Base-by-base conservation (phyloP, 2,888 invertebrate genomes). In the Bellardia bayeri region DNA sequence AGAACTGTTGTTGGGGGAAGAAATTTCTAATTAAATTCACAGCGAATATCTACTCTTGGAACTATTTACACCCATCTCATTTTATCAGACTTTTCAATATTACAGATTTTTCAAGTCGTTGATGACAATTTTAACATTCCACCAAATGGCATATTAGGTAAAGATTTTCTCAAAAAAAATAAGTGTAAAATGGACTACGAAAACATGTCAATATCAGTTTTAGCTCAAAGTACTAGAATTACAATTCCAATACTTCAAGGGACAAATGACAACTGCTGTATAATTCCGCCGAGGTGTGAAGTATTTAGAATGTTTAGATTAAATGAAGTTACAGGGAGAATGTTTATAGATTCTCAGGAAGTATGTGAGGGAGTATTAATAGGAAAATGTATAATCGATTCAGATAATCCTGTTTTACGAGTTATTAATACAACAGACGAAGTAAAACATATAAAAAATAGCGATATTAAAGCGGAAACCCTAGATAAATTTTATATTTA, bases 331-430 rank as follows among this genome's bases (percentile, higher is more conserved):
- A 23, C 30, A 16, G 79, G 61, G 49, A 56, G 42, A 8, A 56
- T 68, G 56, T 78, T 78, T 51, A 33, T 78, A 33, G 78, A 79
- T 16, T 68, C 69, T 1, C 79, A 79, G 14, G 69, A 79, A 11
- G 16, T 79, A n/a, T 49, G 13, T 3, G 7, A 58, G 1, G 14
- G 61, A 49, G 45, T 74, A 2, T 61, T 63, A 16, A 61, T 61
- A n/a, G 49, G 42, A 40, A 14, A 72, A 58, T 40, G 72, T 3
- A 58, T 72, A 14, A 45, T 74, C 42, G 45, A 58, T 63, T 74
- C 45, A 0, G n/a, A 56, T 2, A 61, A 74, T 3, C n/a, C 45
- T 8, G 2, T 74, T 11, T 49, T 74, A 6, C 45, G 74, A 14
- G n/a, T 74, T 16, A 9, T 63, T n/a, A 63, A 74, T 8, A 74